Evolutionary conservation across 1,140 invertebrate species (phyloP).

Genomic region (Scaptomyza hsui): DNA sequence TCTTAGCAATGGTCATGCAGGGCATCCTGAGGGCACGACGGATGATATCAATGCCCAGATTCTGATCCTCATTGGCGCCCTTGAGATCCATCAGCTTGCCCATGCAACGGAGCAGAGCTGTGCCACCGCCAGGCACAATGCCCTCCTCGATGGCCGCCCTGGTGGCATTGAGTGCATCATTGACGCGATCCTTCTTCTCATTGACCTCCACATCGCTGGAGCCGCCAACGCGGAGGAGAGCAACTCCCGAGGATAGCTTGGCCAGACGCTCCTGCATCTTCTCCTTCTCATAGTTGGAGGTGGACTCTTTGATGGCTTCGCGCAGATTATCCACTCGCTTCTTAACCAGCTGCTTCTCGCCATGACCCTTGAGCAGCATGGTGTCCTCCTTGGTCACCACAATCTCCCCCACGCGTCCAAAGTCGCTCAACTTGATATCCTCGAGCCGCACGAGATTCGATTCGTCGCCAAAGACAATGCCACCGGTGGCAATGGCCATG

Average conservation of each 20-base stretch:
- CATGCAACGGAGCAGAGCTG: conserved; percentile 95
- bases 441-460: conserved; percentile 98
- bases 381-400: conserved; percentile 99
- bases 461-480: conserved; percentile 99
- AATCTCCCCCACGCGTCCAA: conserved; percentile 97
- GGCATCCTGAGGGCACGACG: conserved; percentile 96
- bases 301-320: conserved; percentile 96
- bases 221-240: conserved; percentile 97
- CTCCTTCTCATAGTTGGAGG: conserved; percentile 99
- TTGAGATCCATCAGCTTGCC: conserved; percentile 89
- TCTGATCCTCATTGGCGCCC: conserved; percentile 92
- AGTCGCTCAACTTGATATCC: conserved; percentile 94
- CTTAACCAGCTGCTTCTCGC: conserved; percentile 93
- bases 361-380: conserved; percentile 94
- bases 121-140: conserved; percentile 98
- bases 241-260: conserved; percentile 96
- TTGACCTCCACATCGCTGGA: conserved; percentile 99
- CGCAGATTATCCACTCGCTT: conserved; percentile 94
- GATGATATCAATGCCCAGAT: conserved; percentile 94
- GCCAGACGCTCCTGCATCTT: conserved; percentile 98
- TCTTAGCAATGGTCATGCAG: conserved; percentile 96
- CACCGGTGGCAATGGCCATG: conserved; percentile 98
- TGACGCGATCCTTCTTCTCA: conserved; percentile 99
- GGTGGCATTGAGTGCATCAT: conserved; percentile 99
- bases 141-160: conserved; percentile 99